These are phyloP conservation scores for Centruroides sculpturatus DNA, from an alignment of 1,140 invertebrate species.

Conservation along the genomic window DNA sequence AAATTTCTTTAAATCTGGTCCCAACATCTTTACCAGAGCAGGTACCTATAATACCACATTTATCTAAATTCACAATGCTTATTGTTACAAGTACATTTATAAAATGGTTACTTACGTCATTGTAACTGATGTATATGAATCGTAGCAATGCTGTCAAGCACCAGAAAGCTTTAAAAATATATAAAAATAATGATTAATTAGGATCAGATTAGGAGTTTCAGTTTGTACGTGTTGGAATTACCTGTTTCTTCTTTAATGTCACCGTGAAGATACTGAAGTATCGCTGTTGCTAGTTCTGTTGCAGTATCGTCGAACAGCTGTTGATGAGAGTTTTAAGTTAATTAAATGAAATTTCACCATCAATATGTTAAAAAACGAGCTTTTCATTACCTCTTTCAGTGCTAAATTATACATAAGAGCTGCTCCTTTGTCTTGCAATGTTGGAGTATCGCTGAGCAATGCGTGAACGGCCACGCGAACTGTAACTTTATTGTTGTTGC, in stretches of 20 bases:
- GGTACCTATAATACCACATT: constrained; percentile 40
- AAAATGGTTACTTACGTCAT: constrained; percentile 35
- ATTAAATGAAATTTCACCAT: too few species aligned
- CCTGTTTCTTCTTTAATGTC: constrained; percentile 60
- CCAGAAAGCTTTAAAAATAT: constrained; percentile 13
- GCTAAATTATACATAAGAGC: constrained; percentile 81
- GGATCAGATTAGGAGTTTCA: too few species aligned
- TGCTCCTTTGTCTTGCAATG: constrained; percentile 58
- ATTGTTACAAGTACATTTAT: not conserved
- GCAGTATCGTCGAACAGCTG: constrained; percentile 89
- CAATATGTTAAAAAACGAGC: not conserved
- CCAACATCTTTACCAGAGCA: constrained; percentile 78
- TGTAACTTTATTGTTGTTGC: constrained; percentile 77
- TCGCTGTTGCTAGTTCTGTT: constrained; percentile 79
- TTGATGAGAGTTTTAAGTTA: constrained; percentile 45
- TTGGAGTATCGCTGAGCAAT: constrained; percentile 50
- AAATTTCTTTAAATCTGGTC: constrained; percentile 69
- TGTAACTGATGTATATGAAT: constrained; percentile 58
- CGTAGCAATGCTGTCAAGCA: constrained; percentile 45
- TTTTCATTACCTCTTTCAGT: constrained; percentile 60
- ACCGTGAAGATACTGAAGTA: constrained; percentile 70
- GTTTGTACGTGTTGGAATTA: constrained; percentile 1
- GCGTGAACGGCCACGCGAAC: constrained; percentile 78
- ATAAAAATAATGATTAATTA: too few species aligned
- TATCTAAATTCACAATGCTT: too few species aligned